A percentile compares a stretch with the other conserved stretches of the same genome.
phyloP scores from a whole-genome alignment of 2,797 vertebrate genomes.

The Notolepis coatsorum region DNA sequence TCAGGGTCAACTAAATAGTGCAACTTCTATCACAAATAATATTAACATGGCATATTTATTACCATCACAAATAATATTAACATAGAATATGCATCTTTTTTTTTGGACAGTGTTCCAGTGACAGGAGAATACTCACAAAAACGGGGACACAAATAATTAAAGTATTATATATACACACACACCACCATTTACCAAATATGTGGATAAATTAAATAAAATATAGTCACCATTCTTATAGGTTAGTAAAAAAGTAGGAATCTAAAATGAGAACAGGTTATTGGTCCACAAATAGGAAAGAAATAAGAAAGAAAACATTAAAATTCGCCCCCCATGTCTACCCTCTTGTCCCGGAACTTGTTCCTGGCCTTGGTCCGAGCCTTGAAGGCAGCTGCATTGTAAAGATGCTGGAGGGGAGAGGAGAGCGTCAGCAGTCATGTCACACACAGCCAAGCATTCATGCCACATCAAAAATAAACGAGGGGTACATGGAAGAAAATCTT shows the following conservation, averaged over 20 bases:
- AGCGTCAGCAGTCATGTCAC: neutral
- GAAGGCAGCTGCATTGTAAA: constrained; percentile 97
- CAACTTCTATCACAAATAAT: constrained; percentile 40
- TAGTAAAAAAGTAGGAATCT: constrained; percentile 23
- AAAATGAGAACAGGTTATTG: constrained; percentile 39
- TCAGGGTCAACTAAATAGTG: constrained; percentile 21
- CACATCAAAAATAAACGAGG: no score
- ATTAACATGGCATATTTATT: constrained; percentile 20
- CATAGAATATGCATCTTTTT: no score
- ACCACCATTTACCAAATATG: constrained; percentile 10
- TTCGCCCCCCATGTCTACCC: constrained; percentile 94
- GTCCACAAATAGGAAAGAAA: constrained; percentile 5
- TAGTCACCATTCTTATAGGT: constrained; percentile 17
- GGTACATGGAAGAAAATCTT: no score
- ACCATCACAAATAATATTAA: constrained; percentile 28
- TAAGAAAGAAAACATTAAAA: constrained; percentile 78
- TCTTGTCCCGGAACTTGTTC: constrained; percentile 97
- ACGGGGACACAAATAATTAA: no score
- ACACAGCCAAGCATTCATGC: neutral
- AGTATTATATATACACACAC: constrained; percentile 67
- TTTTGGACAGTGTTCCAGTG: constrained; percentile 18
- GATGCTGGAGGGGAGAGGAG: constrained; percentile 80
- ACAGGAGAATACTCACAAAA: constrained; percentile 35
- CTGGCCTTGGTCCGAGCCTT: constrained; percentile 98
- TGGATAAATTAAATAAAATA: constrained; percentile 5